Base-by-base conservation (phyloP, 2,113 vertebrate species). In the Rhizomys pruinosus region DNA sequence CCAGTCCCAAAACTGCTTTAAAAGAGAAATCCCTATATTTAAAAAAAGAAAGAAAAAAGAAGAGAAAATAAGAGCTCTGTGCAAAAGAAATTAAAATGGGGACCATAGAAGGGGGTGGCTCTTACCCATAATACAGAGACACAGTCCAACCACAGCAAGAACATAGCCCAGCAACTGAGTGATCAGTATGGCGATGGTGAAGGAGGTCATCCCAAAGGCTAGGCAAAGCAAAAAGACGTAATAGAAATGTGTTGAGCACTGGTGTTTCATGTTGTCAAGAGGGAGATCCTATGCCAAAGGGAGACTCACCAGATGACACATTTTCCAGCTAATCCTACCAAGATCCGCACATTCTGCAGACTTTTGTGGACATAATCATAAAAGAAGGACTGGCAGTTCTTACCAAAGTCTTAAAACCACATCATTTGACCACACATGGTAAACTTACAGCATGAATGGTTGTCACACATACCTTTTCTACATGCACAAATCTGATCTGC, bases 81-180 rank as follows among this genome's bases (percentile, higher is more conserved):
- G 37, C 55, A 63, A 72, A 29, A 77, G 76, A 87, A 89, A 92
- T 34, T 10, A 20, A 59, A 88, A 87, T 0, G 39, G 32, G 34
- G 81, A 29, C 10, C 11, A 63, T 8, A 95, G 27, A 90, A 69
- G 44, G 11, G 44, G 1, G 3, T 47, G 73, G 59, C 79, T n/a
- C 97, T 97, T 97, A 98, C 98, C 98, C 96, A 96, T 55, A 71
- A 98, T 77, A 94, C 96, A 98, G 37, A 98, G 92, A 89, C 95
- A 97, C 88, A 98, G 95, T 93, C 98, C 98, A 90, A 97, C 96
- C 76, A 98, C 47, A 10, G 98, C 97, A 73, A 98, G 96, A 74
- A 98, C 17, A 76, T 97, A 98, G 64, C 98, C 98, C 92, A 98
- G 76, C 76, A 96, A n/a, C 17, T 98, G 95, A 79, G 98, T 95